Evolutionary conservation across 92 coral and sea anemone genomes (phyloP).

Genomic region (Parazoanthus atlanticus): DNA sequence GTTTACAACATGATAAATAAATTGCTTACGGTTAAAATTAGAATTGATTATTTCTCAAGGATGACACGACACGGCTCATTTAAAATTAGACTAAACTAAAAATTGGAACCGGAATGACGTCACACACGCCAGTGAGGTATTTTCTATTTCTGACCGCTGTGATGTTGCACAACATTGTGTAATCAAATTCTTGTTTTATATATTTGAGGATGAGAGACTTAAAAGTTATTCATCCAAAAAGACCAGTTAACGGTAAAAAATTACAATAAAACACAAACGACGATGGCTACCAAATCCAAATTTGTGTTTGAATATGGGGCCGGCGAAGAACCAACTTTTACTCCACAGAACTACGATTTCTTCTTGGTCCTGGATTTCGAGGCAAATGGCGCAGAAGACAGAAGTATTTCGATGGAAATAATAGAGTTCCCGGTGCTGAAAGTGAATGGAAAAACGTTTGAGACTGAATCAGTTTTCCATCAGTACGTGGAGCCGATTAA

Average conservation of each 20-base stretch:
- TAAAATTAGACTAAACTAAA: too few relatives aligned
- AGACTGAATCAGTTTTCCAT: slow-evolving; percentile 22
- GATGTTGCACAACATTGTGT: neutral
- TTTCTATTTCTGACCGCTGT: neutral
- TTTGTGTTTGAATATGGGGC: neutral
- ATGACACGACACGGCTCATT: too few relatives aligned
- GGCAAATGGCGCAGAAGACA: slow-evolving; percentile 38
- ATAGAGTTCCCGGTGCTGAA: slow-evolving; percentile 45
- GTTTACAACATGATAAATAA: too few relatives aligned
- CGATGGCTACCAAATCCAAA: slow-evolving; percentile 3
- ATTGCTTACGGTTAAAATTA: too few relatives aligned
- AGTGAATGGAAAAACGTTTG: slow-evolving; percentile 36
- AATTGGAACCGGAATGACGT: too few relatives aligned
- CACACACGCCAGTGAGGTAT: neutral
- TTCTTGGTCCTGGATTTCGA: slow-evolving; percentile 43
- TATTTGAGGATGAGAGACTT: neutral
- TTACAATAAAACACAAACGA: neutral
- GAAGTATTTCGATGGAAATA: slow-evolving; percentile 45
- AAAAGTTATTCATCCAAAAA: neutral
- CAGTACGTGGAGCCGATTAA: slow-evolving; percentile 34
- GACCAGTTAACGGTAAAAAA: neutral
- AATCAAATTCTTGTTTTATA: too few relatives aligned
- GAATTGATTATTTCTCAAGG: too few relatives aligned
- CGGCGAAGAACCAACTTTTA: neutral
- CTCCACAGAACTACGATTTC: slow-evolving; percentile 28